These are phyloP conservation scores for Drosophila pachea DNA, from an alignment of 1,140 invertebrate species.

Conservation along the genomic window DNA sequence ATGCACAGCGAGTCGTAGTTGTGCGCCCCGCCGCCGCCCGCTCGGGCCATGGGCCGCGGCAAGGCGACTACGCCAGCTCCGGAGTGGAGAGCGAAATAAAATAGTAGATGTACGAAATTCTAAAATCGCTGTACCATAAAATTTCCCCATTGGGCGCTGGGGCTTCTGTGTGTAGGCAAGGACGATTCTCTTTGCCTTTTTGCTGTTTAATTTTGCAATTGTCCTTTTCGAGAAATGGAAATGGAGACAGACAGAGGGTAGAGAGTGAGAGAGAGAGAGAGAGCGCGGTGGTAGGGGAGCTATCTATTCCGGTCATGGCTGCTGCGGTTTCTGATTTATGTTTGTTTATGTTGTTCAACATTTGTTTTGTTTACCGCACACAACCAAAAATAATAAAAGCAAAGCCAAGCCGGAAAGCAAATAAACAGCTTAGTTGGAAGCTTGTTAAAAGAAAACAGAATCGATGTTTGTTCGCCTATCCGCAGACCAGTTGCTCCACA, in stretches of 20 bases:
- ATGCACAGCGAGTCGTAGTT: conserved; percentile 71
- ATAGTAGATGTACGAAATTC: conserved; percentile 49
- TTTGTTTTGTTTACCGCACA: conserved; percentile 61
- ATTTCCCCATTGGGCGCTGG: conserved; percentile 69
- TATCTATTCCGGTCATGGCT: conserved; percentile 68
- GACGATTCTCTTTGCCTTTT: conserved; percentile 62
- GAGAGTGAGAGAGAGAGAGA: background rate
- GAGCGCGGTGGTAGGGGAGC: conserved; percentile 27
- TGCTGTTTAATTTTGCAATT: conserved; percentile 76
- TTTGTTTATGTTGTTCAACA: conserved; percentile 62
- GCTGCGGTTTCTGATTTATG: conserved; percentile 70
- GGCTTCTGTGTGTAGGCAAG: conserved; percentile 45
- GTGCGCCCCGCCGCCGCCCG: conserved; percentile 4
- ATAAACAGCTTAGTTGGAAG: conserved; percentile 23
- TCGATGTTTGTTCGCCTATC: conserved; percentile 12
- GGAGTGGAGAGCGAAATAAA: conserved; percentile 40
- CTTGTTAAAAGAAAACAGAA: conserved; percentile 12
- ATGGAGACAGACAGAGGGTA: background rate
- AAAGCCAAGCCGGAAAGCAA: conserved; percentile 18
- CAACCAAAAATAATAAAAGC: conserved; percentile 18
- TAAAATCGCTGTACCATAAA: conserved; percentile 76
- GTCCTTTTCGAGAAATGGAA: conserved; percentile 53
- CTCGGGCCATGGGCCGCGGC: conserved; percentile 12
- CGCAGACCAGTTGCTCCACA: no score
- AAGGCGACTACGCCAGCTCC: conserved; percentile 25